phyloP scores from a whole-genome alignment of 2,113 vertebrate genomes.

The Gambusia holbrooki region DNA sequence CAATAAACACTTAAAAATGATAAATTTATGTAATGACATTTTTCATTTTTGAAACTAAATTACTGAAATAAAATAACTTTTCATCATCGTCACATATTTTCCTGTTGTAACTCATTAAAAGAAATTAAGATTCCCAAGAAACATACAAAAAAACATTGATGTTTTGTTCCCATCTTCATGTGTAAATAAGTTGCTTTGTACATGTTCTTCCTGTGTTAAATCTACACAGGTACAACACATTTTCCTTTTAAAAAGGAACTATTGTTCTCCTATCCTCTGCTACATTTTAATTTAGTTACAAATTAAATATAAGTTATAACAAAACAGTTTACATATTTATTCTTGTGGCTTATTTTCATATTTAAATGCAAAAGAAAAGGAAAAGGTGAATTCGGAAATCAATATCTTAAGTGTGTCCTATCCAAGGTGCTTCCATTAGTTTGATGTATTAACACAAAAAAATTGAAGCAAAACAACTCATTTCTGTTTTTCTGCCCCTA shows the following conservation, averaged over 20 bases:
- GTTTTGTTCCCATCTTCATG: background rate
- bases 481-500: constrained; percentile 2
- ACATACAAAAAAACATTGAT: background rate
- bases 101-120: background rate
- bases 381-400: background rate
- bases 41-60: background rate
- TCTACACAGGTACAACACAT: too few relatives aligned
- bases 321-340: background rate
- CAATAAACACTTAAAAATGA: background rate
- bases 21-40: background rate
- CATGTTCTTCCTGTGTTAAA: too few relatives aligned
- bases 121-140: background rate
- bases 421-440: background rate
- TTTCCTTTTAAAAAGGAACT: too few relatives aligned
- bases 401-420: background rate
- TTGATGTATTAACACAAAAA: constrained; percentile 14
- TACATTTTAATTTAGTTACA: background rate
- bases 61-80: background rate
- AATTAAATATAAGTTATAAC: background rate
- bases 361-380: background rate
- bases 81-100: background rate
- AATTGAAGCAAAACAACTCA: background rate
- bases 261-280: background rate
- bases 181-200: background rate
- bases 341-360: background rate